These are phyloP conservation scores for Lepidothrix coronata DNA, from an alignment of 2,113 vertebrate genomes.

Conservation along the genomic window DNA sequence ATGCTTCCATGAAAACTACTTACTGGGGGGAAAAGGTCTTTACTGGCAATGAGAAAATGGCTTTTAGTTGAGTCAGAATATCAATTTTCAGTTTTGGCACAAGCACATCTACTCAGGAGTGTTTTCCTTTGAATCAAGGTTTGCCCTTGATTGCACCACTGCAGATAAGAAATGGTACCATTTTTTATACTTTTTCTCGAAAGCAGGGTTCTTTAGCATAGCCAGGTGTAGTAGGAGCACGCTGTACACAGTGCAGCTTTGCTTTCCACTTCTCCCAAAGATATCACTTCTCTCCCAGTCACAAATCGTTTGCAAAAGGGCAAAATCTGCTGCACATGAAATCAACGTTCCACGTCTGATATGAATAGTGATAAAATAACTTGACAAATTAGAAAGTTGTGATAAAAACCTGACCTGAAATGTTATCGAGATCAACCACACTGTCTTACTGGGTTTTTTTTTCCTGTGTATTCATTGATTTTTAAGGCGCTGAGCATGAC, in stretches of 20 bases:
- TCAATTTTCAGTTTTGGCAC: not conserved
- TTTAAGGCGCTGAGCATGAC: slow-evolving; percentile 60
- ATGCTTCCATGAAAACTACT: not conserved
- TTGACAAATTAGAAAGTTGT: slow-evolving; percentile 64
- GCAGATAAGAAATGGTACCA: not conserved
- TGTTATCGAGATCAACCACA: slow-evolving; percentile 49
- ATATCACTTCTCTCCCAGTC: slow-evolving; percentile 40
- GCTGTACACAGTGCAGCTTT: not conserved
- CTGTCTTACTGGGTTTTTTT: not conserved
- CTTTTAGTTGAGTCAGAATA: not conserved
- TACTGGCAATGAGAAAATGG: not conserved
- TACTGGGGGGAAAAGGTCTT: not conserved
- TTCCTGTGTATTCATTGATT: slow-evolving; percentile 57
- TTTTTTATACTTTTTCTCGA: too few species aligned
- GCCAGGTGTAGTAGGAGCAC: not conserved
- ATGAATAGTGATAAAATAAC: slow-evolving; percentile 62
- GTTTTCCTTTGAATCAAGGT: not conserved
- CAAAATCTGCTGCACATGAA: slow-evolving; percentile 34
- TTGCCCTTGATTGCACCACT: not conserved
- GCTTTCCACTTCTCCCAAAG: slow-evolving; percentile 34
- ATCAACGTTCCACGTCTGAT: slow-evolving; percentile 26
- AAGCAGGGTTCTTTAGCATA: not conserved
- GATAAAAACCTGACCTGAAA: slow-evolving; percentile 64
- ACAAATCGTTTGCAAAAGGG: slow-evolving; percentile 44
- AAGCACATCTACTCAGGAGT: not conserved